These are phyloP conservation scores for Lypha dubia DNA, from an alignment of 2,888 invertebrate species.

Conservation along the genomic window DNA sequence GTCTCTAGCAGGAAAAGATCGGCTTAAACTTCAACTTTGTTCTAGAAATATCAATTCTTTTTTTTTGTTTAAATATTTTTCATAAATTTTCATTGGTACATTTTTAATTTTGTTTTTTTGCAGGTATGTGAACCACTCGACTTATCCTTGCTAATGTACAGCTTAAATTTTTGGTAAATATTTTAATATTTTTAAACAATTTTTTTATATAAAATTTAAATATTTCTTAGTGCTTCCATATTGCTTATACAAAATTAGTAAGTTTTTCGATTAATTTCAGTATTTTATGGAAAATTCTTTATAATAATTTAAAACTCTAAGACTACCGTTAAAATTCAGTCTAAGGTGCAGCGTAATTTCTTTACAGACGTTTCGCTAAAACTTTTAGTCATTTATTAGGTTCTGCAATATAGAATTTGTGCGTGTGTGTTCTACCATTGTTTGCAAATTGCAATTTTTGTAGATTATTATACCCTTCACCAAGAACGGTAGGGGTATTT, in stretches of 20 bases:
- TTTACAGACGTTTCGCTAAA: neutral
- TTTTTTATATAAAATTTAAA: neutral
- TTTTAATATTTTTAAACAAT: neutral
- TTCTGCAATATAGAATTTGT: no score
- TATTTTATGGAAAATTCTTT: neutral
- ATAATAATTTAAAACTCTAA: neutral
- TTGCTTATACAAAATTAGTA: neutral
- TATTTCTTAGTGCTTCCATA: neutral
- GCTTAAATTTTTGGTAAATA: conserved; percentile 37
- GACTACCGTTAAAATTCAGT: neutral
- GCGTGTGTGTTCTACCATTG: no score
- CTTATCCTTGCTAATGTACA: neutral
- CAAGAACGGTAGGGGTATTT: no score
- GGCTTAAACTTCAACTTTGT: no score
- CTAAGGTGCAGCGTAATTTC: neutral
- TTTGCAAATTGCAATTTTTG: no score
- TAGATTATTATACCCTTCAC: no score
- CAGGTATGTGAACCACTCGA: conserved; percentile 36
- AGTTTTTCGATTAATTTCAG: no score
- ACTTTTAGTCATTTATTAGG: no score
- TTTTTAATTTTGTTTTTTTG: neutral
- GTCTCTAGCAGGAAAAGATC: no score
- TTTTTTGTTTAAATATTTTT: neutral
- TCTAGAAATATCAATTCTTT: no score
- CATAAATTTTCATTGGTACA: neutral